Evolutionary conservation across 2,113 vertebrate species (phyloP).

Genomic region (Rattus rattus): DNA sequence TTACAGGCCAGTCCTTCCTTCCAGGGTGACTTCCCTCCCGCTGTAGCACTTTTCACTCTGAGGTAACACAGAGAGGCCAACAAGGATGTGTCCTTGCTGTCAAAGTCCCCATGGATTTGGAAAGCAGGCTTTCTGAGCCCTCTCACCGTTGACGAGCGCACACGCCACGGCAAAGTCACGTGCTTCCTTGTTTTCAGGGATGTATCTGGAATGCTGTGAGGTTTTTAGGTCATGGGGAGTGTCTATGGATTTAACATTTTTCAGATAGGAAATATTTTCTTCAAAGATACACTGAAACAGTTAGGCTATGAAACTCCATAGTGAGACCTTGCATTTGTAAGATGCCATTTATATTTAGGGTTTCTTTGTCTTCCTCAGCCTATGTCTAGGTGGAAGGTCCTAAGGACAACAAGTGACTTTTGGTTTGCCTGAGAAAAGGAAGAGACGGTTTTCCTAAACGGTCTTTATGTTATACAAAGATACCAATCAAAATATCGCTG

Average conservation of each 20-base stretch:
- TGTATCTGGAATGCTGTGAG: neutral
- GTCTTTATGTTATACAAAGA: neutral
- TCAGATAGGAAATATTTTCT: neutral
- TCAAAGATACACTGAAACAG: neutral
- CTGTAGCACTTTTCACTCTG: neutral
- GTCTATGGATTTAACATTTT: neutral
- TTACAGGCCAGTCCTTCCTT: neutral
- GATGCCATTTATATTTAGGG: neutral
- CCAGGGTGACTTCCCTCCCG: neutral
- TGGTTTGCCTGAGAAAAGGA: neutral
- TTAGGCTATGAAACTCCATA: neutral
- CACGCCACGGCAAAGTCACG: neutral
- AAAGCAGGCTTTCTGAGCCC: neutral
- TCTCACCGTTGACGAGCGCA: neutral
- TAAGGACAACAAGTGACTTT: slow-evolving; percentile 7
- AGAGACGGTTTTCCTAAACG: slow-evolving; percentile 1
- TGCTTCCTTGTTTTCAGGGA: neutral
- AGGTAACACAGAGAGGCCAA: neutral
- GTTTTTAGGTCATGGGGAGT: neutral
- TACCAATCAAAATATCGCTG: neutral
- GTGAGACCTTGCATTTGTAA: neutral
- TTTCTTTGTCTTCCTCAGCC: slow-evolving; percentile 14
- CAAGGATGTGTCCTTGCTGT: neutral
- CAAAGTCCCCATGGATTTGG: neutral
- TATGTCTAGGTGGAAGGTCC: neutral